Conservation (phyloP, 2,888 invertebrate genomes). For the Dione vanillae region DNA sequence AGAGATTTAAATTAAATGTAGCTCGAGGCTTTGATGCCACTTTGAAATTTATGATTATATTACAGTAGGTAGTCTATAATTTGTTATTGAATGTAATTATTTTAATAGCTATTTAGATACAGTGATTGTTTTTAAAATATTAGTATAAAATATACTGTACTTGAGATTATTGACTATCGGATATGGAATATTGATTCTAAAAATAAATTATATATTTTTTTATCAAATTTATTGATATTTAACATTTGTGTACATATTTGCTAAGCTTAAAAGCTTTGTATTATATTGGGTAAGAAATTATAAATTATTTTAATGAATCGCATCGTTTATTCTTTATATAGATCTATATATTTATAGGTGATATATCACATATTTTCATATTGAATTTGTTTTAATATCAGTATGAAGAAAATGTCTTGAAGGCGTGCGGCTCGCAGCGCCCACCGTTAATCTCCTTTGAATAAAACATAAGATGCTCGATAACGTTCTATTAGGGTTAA, state of each 20-base stretch:
- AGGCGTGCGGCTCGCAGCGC: slow-evolving; percentile 61
- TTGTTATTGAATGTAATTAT: slow-evolving; percentile 20
- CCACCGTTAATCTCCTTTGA: slow-evolving; percentile 75
- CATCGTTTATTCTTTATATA: neutral
- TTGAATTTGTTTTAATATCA: slow-evolving; percentile 63
- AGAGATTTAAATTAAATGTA: slow-evolving; percentile 37
- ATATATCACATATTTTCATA: slow-evolving; percentile 47
- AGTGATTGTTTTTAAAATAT: slow-evolving; percentile 10
- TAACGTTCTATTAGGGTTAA: slow-evolving; percentile 78
- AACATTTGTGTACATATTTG: neutral
- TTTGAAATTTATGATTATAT: slow-evolving; percentile 31
- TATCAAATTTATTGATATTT: too few species aligned
- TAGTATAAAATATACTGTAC: neutral
- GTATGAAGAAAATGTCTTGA: slow-evolving; percentile 69
- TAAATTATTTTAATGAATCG: slow-evolving; percentile 56
- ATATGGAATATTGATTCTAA: neutral
- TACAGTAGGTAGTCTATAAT: slow-evolving; percentile 27
- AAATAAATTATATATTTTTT: neutral
- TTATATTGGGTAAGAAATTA: slow-evolving; percentile 57
- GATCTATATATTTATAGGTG: neutral
- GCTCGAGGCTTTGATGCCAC: slow-evolving; percentile 28
- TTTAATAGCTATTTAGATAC: slow-evolving; percentile 21
- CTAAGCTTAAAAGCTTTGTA: neutral
- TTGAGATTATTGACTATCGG: neutral
- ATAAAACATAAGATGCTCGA: slow-evolving; percentile 81